phyloP scores from a whole-genome alignment of 1,140 invertebrate genomes.

The Drosophila prosaltans region DNA sequence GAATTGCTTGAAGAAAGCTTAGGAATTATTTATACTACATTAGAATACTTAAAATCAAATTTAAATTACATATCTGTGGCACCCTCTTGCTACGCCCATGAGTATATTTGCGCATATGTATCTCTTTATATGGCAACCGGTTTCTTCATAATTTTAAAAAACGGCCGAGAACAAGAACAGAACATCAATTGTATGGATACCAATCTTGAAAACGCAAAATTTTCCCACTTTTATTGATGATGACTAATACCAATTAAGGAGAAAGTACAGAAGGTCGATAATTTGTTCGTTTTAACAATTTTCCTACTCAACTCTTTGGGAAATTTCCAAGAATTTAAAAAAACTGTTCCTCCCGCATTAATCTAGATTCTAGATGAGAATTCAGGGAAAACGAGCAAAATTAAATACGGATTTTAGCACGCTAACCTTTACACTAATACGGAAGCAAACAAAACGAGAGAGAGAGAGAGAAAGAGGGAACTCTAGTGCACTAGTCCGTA shows the following conservation, averaged over 20 bases:
- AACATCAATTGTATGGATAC: neutral
- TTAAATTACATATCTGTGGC: neutral
- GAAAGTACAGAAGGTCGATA: neutral
- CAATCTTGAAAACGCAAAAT: slow-evolving; percentile 1
- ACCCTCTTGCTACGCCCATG: neutral
- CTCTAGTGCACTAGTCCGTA: slow-evolving; percentile 8
- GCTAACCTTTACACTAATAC: slow-evolving; percentile 28
- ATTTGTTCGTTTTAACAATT: slow-evolving; percentile 27
- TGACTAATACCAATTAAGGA: neutral
- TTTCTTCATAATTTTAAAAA: slow-evolving; percentile 7
- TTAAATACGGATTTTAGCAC: slow-evolving; percentile 38
- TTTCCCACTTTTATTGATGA: slow-evolving; percentile 4
- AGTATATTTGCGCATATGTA: neutral
- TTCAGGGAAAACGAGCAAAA: slow-evolving; percentile 39
- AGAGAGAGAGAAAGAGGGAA: slow-evolving; percentile 8
- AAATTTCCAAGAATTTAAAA: slow-evolving; percentile 54
- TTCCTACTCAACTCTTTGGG: slow-evolving; percentile 27
- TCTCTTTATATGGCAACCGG: slow-evolving; percentile 5
- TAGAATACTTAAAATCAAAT: too few relatives aligned
- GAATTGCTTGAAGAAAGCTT: too few relatives aligned
- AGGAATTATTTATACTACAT: too few relatives aligned
- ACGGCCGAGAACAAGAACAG: slow-evolving; percentile 2
- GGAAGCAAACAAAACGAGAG: slow-evolving; percentile 22
- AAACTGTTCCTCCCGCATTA: slow-evolving; percentile 32
- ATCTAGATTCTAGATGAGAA: slow-evolving; percentile 22